A percentile compares a stretch with the other conserved stretches of the same genome.
These are phyloP conservation scores for Stictonetta naevosa DNA, from an alignment of 2,113 vertebrate genomes.

Conservation along the genomic window DNA sequence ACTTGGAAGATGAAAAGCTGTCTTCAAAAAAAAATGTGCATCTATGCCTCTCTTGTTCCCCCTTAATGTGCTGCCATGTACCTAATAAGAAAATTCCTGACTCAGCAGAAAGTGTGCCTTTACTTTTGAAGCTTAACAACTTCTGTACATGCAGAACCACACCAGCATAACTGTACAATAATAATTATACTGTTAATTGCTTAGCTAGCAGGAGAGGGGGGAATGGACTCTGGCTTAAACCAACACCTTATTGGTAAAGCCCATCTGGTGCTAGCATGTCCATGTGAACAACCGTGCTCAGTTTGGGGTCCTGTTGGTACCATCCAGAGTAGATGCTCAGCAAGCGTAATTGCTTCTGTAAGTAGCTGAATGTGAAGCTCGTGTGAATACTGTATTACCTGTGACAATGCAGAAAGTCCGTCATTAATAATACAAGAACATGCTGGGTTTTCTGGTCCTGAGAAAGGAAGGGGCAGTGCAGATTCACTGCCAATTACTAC, in stretches of 20 bases:
- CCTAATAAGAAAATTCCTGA: background rate
- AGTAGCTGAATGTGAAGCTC: background rate
- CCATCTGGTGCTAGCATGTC: background rate
- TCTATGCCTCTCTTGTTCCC: background rate
- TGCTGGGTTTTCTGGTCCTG: background rate
- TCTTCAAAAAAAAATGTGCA: background rate
- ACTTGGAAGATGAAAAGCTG: background rate
- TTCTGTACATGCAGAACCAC: background rate
- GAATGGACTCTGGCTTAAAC: background rate
- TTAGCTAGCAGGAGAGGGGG: background rate
- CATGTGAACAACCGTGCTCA: rapidly evolving
- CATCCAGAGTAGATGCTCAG: background rate
- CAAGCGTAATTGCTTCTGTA: background rate
- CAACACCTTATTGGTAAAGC: background rate
- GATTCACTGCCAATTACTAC: background rate
- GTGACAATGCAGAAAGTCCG: conserved; percentile 29
- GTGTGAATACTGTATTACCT: background rate
- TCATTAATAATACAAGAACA: conserved; percentile 32
- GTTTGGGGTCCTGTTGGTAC: background rate
- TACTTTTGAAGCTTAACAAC: background rate
- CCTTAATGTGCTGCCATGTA: background rate
- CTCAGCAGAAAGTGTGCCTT: background rate
- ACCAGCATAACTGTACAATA: background rate
- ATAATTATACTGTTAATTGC: background rate
- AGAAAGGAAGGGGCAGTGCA: background rate